Percentiles rank a stretch among this genome's conserved stretches.
These are phyloP conservation scores for Isurus oxyrinchus DNA, from an alignment of 2,113 vertebrate species.

Conservation along the genomic window DNA sequence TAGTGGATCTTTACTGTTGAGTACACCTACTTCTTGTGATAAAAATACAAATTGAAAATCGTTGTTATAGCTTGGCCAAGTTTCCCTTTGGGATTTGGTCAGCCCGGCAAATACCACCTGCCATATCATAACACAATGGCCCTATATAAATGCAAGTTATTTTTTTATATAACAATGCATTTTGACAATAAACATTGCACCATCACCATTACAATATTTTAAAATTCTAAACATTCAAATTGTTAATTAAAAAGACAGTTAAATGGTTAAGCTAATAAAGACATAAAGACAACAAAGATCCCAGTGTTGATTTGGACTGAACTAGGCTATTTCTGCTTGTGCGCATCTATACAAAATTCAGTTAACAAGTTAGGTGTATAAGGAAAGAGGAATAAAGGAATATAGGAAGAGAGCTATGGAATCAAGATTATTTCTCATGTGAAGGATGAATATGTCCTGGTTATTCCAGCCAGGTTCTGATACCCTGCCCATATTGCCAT, in stretches of 20 bases:
- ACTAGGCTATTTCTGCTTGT: background rate
- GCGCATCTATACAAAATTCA: background rate
- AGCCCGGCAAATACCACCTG: too few species aligned
- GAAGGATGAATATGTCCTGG: background rate
- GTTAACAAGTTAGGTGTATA: background rate
- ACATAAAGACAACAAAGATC: background rate
- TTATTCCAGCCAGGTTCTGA: background rate
- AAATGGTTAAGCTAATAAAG: background rate
- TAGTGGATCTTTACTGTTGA: too few species aligned
- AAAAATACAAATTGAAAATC: too few species aligned
- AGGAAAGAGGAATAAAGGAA: background rate
- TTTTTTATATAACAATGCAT: background rate
- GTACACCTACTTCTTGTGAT: too few species aligned
- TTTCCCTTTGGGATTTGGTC: too few species aligned
- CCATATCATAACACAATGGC: too few species aligned
- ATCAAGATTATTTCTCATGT: background rate
- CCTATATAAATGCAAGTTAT: background rate
- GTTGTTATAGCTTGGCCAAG: too few species aligned
- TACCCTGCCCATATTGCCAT: background rate
- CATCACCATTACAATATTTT: background rate
- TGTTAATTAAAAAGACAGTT: background rate
- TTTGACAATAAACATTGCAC: background rate
- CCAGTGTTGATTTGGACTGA: background rate
- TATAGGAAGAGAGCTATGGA: background rate
- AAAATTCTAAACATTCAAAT: background rate